Conservation (phyloP, 2,797 vertebrate species). For the Cottoperca gobio region DNA sequence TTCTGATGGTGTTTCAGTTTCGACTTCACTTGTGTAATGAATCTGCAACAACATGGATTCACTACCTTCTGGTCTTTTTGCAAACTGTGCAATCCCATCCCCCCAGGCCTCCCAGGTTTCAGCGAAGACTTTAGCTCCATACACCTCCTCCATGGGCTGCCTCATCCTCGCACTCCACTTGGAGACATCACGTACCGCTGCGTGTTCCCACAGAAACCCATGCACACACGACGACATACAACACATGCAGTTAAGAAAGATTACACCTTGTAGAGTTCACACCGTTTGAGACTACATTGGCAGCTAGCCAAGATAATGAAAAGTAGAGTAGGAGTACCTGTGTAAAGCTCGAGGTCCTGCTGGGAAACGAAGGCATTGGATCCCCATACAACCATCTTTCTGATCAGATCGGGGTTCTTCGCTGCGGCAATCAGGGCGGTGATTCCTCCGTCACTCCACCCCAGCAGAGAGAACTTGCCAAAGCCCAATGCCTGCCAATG, state of each 20-base stretch:
- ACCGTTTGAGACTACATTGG: not conserved
- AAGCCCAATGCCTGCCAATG: constrained; percentile 85
- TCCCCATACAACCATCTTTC: constrained; percentile 91
- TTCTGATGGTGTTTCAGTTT: not conserved
- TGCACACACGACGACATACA: not conserved
- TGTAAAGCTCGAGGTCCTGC: constrained; percentile 87
- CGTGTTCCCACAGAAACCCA: not conserved
- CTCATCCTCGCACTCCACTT: constrained; percentile 89
- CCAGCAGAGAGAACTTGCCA: constrained; percentile 88
- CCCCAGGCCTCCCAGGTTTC: constrained; percentile 90
- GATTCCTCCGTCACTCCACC: constrained; percentile 95
- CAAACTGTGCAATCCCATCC: constrained; percentile 85
- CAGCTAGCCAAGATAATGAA: no score
- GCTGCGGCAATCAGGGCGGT: constrained; percentile 90
- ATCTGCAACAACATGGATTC: not conserved
- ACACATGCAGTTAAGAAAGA: not conserved
- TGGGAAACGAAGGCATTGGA: constrained; percentile 86
- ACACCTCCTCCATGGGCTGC: constrained; percentile 90
- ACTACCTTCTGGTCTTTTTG: constrained; percentile 85
- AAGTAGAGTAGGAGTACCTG: constrained; percentile 70
- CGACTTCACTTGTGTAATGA: not conserved
- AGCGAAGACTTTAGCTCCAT: constrained; percentile 87
- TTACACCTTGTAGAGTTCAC: not conserved
- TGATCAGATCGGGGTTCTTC: constrained; percentile 83
- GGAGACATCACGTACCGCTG: constrained; percentile 91